A percentile compares a stretch with the other conserved stretches of the same genome.
Conservation (phyloP, 2,888 invertebrate genomes). For the Amphiduros pacificus region DNA sequence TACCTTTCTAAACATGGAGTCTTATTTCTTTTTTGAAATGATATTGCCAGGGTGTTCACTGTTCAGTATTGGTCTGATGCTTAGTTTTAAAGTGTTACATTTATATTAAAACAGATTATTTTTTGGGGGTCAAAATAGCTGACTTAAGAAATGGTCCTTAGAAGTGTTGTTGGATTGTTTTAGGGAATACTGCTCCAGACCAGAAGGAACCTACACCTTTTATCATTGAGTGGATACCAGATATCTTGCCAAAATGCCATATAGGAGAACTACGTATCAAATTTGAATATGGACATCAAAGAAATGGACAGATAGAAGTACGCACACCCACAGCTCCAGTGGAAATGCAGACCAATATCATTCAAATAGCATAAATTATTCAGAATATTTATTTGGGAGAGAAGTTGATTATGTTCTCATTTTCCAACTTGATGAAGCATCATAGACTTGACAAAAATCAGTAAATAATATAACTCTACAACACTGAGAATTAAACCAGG, state of each 20-base stretch:
- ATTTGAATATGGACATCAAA: conserved; percentile 72
- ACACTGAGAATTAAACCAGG: too few species aligned
- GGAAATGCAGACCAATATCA: conserved; percentile 9
- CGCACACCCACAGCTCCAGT: conserved; percentile 16
- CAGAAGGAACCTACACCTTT: conserved; percentile 70
- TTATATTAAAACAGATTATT: background rate
- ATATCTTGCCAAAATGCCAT: conserved; percentile 70
- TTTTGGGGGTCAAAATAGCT: too few species aligned
- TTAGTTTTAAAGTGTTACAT: background rate
- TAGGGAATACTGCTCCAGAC: conserved; percentile 64
- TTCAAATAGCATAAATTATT: background rate
- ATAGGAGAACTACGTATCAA: conserved; percentile 74
- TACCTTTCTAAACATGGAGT: background rate
- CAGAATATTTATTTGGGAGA: too few species aligned
- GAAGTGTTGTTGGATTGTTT: too few species aligned
- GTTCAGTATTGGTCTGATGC: background rate
- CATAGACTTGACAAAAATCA: too few species aligned
- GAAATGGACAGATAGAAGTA: conserved; percentile 62
- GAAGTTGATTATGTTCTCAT: too few species aligned
- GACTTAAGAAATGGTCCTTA: too few species aligned
- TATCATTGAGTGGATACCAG: conserved; percentile 77
- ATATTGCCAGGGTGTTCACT: background rate
- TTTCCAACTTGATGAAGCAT: too few species aligned
- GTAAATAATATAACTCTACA: too few species aligned
- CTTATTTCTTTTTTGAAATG: background rate